These are phyloP conservation scores for Clarias fuscus DNA, from an alignment of 2,797 vertebrate species.

Conservation along the genomic window DNA sequence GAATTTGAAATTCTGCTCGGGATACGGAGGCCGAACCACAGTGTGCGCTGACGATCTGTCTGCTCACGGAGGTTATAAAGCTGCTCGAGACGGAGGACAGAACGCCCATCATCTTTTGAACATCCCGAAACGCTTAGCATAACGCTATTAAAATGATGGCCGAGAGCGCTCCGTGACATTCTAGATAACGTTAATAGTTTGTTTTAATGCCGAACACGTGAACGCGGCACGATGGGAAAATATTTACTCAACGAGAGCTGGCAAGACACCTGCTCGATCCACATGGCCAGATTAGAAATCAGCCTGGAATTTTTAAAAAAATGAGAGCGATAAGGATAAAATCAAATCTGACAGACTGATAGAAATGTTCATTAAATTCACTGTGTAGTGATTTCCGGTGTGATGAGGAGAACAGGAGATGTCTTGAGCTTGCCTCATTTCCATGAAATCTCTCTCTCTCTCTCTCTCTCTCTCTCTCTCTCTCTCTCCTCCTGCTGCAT, in stretches of 20 bases:
- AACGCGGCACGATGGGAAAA: constrained; percentile 55
- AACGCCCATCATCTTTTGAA: neutral
- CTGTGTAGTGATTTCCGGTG: constrained; percentile 61
- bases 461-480: constrained; percentile 38
- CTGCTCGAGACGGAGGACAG: neutral
- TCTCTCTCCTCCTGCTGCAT: constrained; percentile 40
- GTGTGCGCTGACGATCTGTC: neutral
- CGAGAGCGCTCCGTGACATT: neutral
- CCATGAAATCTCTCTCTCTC: constrained; percentile 48
- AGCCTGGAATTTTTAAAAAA: constrained; percentile 3
- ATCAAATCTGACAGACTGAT: constrained; percentile 46
- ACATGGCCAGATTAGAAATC: constrained; percentile 46
- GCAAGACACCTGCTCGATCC: constrained; percentile 63
- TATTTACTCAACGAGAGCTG: constrained; percentile 62
- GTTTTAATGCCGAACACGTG: neutral
- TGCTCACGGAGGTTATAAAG: neutral
- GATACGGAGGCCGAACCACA: neutral
- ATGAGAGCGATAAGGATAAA: neutral
- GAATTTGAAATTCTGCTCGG: neutral
- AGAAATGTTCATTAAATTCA: constrained; percentile 58
- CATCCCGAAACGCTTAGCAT: neutral
- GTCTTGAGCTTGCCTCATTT: constrained; percentile 69
- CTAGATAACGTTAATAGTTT: constrained; percentile 5
- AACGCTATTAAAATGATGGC: constrained; percentile 38
- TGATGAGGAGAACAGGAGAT: constrained; percentile 50